phyloP scores from a whole-genome alignment of 1,140 invertebrate genomes.

The Zaprionus kolodkinae region DNA sequence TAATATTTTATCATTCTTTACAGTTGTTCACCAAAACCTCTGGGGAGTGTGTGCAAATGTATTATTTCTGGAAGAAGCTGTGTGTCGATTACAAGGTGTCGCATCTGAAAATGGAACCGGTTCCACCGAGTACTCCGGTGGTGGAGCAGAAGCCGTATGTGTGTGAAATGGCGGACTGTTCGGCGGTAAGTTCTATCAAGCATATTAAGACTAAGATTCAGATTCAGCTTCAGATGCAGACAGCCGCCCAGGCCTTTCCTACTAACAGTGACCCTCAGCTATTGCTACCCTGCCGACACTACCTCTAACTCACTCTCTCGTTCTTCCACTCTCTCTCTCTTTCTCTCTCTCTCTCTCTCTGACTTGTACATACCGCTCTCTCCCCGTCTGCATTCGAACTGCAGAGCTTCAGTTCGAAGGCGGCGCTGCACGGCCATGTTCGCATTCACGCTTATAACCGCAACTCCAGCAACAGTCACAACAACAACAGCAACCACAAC shows the following conservation, averaged over 20 bases:
- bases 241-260: neutral
- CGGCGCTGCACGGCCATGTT: slow-evolving; percentile 91
- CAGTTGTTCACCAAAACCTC: slow-evolving; percentile 94
- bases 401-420: slow-evolving; percentile 92
- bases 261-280: neutral
- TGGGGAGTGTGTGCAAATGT: slow-evolving; percentile 98
- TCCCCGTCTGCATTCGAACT: slow-evolving; percentile 69
- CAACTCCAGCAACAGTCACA: slow-evolving; percentile 66
- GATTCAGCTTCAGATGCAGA: neutral
- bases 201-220: neutral
- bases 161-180: slow-evolving; percentile 89
- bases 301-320: neutral
- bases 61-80: slow-evolving; percentile 99
- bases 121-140: slow-evolving; percentile 40
- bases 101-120: slow-evolving; percentile 75
- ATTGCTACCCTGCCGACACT: neutral
- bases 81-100: slow-evolving; percentile 89
- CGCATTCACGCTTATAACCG: slow-evolving; percentile 87
- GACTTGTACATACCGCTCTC: slow-evolving; percentile 61
- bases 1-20: slow-evolving; percentile 39
- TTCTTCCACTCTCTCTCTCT: neutral
- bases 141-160: slow-evolving; percentile 85
- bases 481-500: slow-evolving; percentile 46
- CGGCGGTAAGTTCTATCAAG: slow-evolving; percentile 86
- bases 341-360: slow-evolving; percentile 28